Conservation (phyloP, 2,113 vertebrate genomes). For the Tupaia tana region DNA sequence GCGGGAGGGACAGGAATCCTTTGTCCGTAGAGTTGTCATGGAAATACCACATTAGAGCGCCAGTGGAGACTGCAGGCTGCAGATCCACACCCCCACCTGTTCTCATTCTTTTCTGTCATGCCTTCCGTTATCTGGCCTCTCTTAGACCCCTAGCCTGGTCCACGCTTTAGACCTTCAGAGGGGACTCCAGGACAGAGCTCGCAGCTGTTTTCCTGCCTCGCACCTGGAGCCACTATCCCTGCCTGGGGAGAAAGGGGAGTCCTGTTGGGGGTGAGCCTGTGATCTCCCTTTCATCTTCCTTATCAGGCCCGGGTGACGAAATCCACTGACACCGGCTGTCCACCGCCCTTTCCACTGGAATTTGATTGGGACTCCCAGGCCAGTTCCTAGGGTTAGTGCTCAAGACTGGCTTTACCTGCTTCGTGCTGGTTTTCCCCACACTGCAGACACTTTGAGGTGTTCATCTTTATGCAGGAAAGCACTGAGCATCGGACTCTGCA, state of each 20-base stretch:
- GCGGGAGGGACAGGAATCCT: background rate
- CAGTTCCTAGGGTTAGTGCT: background rate
- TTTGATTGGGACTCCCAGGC: conserved; percentile 50
- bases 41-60: background rate
- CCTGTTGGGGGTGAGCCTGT: background rate
- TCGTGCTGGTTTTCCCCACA: background rate
- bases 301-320: conserved; percentile 48
- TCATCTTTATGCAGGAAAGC: background rate
- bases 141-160: background rate
- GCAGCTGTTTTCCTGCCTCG: background rate
- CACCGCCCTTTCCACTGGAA: conserved; percentile 29
- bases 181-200: background rate
- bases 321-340: background rate
- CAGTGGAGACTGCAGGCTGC: background rate
- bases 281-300: conserved; percentile 55
- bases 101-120: background rate
- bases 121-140: background rate
- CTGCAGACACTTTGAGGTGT: background rate
- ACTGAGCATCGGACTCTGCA: background rate
- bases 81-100: background rate
- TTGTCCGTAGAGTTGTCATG: background rate
- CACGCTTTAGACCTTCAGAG: background rate
- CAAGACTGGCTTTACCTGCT: background rate
- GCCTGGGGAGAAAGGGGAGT: background rate
- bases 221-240: background rate